Percentiles rank a stretch among this genome's conserved stretches.
Conservation (phyloP, 2,888 invertebrate genomes). For the Macrophya annulata region DNA sequence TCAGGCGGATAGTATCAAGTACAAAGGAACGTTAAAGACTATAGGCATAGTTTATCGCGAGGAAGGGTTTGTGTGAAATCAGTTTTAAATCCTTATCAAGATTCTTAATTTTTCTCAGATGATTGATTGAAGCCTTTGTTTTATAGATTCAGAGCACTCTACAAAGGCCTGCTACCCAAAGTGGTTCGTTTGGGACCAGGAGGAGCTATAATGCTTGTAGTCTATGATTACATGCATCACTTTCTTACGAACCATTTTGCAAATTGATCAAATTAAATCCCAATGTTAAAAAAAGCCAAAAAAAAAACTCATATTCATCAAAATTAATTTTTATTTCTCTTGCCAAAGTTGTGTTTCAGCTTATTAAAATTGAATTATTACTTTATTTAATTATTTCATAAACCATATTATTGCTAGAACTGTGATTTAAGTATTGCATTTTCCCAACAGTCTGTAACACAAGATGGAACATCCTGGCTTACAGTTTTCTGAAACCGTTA, state of each 20-base stretch:
- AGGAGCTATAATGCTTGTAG: conserved; percentile 96
- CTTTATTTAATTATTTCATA: background rate
- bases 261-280: conserved; percentile 8
- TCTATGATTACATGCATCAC: conserved; percentile 93
- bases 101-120: conserved; percentile 52
- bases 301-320: background rate
- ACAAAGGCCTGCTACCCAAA: conserved; percentile 96
- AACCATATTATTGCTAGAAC: conserved; percentile 9
- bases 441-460: background rate
- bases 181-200: conserved; percentile 95
- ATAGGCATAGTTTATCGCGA: conserved; percentile 89
- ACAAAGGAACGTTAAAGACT: conserved; percentile 88
- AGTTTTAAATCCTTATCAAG: background rate
- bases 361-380: conserved; percentile 1
- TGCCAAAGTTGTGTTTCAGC: background rate
- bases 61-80: conserved; percentile 88
- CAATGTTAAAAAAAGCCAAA: background rate
- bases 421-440: conserved; percentile 28
- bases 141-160: conserved; percentile 91
- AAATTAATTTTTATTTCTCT: background rate
- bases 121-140: conserved; percentile 2
- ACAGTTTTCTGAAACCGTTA: background rate
- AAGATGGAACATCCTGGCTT: background rate
- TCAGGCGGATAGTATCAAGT: conserved; percentile 87
- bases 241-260: conserved; percentile 83